A percentile compares a stretch with the other conserved stretches of the same genome.
These are phyloP conservation scores for Chymomyza procnemis DNA, from an alignment of 2,888 invertebrate species.

Conservation along the genomic window DNA sequence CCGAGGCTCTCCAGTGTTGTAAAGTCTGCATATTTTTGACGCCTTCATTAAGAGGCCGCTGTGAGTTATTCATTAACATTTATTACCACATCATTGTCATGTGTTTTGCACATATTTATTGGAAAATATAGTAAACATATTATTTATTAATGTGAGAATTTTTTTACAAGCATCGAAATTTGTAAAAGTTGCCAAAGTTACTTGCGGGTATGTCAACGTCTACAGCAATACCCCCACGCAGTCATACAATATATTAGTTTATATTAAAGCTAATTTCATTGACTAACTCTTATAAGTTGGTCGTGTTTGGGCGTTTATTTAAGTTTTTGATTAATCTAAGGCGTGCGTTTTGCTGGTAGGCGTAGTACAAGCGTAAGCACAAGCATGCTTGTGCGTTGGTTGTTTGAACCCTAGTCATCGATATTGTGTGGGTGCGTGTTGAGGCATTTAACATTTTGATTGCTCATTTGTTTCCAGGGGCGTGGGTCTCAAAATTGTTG, in stretches of 20 bases:
- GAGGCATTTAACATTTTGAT: slow-evolving; percentile 1
- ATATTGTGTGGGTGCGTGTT: slow-evolving; percentile 8
- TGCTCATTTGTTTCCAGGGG: not conserved
- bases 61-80: slow-evolving; percentile 46
- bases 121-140: slow-evolving; percentile 10
- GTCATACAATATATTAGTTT: not conserved
- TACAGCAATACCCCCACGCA: not conserved
- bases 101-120: slow-evolving; percentile 3
- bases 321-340: not conserved
- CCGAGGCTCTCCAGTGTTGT: not conserved
- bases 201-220: not conserved
- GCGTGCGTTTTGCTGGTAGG: not conserved
- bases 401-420: not conserved
- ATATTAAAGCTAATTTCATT: not conserved
- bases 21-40: not conserved
- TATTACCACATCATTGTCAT: slow-evolving; percentile 34
- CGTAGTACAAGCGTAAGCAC: not conserved
- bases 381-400: slow-evolving; percentile 3
- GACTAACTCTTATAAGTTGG: not conserved
- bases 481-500: not conserved
- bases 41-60: slow-evolving; percentile 19
- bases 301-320: slow-evolving; percentile 2
- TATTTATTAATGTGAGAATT: slow-evolving; percentile 60
- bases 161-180: not conserved
- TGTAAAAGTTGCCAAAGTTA: not conserved